Conservation (phyloP, 2,113 vertebrate genomes). For the Ptilorrhoa leucosticta region DNA sequence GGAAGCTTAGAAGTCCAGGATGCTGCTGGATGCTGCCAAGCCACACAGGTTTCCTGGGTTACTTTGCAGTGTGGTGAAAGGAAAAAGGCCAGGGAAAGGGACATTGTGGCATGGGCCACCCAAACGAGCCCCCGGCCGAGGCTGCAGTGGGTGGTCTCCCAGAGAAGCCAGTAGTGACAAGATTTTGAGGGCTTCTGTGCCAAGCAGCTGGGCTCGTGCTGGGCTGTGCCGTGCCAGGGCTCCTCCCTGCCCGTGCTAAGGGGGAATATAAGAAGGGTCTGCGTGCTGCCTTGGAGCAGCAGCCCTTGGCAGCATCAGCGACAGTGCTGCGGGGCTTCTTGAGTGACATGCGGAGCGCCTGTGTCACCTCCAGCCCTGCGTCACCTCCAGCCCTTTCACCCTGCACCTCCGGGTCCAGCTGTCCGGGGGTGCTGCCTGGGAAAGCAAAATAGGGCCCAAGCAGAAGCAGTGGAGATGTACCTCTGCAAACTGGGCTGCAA, state of each 20-base stretch:
- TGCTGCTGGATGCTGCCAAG: neutral
- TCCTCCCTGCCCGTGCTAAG: neutral
- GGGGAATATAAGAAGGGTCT: neutral
- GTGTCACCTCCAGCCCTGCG: neutral
- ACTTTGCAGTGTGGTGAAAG: neutral
- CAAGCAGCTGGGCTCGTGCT: neutral
- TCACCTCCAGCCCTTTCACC: neutral
- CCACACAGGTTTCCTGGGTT: neutral
- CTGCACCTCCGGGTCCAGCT: neutral
- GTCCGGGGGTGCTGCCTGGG: neutral
- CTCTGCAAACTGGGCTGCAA: neutral
- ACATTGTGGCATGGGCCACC: accelerated
- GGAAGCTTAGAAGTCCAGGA: neutral
- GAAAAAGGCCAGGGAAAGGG: neutral
- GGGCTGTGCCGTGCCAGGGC: neutral
- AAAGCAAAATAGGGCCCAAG: neutral
- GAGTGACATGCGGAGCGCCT: neutral
- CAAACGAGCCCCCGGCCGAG: neutral
- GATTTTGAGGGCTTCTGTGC: neutral
- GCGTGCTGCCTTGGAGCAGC: neutral
- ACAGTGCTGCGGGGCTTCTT: neutral
- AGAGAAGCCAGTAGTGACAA: neutral
- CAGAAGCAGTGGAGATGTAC: neutral
- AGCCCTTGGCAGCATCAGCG: neutral
- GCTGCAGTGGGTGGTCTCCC: neutral